Percentiles rank a stretch among this genome's conserved stretches.
phyloP scores from a whole-genome alignment of 1,140 invertebrate species.

The Drosophila punjabiensis region DNA sequence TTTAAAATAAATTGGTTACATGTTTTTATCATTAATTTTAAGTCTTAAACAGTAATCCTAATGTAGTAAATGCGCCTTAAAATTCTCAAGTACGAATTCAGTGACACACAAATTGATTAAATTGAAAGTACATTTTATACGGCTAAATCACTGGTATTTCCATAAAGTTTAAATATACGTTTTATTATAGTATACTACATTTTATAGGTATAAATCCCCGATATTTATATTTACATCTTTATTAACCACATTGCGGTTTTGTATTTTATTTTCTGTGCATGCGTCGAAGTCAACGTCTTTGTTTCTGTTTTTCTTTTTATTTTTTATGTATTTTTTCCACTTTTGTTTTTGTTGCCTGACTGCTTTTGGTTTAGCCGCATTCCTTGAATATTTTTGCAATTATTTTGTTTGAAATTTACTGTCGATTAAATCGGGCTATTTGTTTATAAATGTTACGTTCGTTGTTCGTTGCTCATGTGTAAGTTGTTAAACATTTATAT shows the following conservation, averaged over 20 bases:
- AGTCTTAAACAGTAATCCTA: too few species aligned
- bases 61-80: background rate
- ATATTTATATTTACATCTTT: background rate
- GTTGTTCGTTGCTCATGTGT: conserved; percentile 15
- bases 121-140: background rate
- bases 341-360: conserved; percentile 44
- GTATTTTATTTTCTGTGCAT: conserved; percentile 21
- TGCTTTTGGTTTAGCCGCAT: conserved; percentile 62
- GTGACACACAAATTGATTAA: too few species aligned
- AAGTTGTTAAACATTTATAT: conserved; percentile 40
- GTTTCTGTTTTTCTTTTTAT: too few species aligned
- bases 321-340: background rate
- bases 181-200: background rate
- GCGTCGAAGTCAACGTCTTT: conserved; percentile 45
- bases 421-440: conserved; percentile 34
- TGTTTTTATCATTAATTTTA: too few species aligned
- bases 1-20: too few species aligned
- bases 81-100: background rate
- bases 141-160: background rate
- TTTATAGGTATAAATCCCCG: background rate
- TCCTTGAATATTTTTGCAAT: conserved; percentile 72
- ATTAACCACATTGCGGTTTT: background rate
- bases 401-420: conserved; percentile 57
- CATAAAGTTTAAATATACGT: background rate
- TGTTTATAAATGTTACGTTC: conserved; percentile 25